Conservation (phyloP, 2,888 invertebrate genomes). For the Rhingia campestris region DNA sequence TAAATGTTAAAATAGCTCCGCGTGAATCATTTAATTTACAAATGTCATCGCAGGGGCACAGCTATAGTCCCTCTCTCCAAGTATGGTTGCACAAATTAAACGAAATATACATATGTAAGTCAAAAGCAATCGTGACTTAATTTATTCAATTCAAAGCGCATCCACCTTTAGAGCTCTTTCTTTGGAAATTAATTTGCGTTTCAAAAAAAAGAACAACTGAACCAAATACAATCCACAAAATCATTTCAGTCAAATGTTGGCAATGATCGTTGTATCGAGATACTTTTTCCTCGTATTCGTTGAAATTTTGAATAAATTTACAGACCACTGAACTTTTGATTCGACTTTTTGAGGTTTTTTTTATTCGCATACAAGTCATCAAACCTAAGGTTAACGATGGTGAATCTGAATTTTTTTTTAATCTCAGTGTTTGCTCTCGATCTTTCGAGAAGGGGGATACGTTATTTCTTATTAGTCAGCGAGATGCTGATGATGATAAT, state of each 20-base stretch:
- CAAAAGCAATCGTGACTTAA: no score
- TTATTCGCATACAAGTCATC: constrained; percentile 56
- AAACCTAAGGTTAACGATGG: constrained; percentile 69
- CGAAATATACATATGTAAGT: no score
- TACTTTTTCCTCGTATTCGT: constrained; percentile 13
- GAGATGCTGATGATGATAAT: constrained; percentile 20
- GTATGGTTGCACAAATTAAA: no score
- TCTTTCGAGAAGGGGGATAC: constrained; percentile 45
- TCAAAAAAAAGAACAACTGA: no score
- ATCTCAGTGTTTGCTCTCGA: constrained; percentile 39
- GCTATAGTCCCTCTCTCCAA: no score
- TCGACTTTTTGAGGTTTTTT: constrained; percentile 1
- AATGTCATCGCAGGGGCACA: no score
- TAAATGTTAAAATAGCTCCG: no score
- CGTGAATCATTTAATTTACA: no score
- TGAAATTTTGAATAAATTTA: constrained; percentile 41
- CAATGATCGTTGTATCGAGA: constrained; percentile 16
- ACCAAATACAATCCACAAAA: no score
- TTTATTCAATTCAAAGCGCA: no score
- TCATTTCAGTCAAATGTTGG: neutral
- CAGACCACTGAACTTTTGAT: constrained; percentile 63
- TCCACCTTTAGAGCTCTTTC: no score
- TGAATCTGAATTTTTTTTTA: constrained; percentile 49
- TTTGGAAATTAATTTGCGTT: no score
- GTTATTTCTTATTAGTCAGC: constrained; percentile 30